Base-by-base conservation (phyloP, 2,797 vertebrate genomes). In the Myotis daubentonii region DNA sequence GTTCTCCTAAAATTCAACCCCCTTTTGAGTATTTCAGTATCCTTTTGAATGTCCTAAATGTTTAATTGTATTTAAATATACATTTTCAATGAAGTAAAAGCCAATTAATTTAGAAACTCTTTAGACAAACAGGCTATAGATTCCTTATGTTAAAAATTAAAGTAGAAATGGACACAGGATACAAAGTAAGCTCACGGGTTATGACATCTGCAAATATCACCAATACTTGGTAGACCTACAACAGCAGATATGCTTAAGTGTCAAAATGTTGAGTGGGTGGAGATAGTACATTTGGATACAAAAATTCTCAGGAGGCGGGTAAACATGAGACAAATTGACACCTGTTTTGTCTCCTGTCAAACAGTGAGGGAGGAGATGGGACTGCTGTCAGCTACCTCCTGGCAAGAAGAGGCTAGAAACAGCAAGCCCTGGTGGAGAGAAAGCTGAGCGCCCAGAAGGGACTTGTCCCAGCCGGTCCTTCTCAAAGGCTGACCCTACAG, bases 31-130 rank as follows among this genome's bases (percentile, higher is more conserved):
- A 84, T 87, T 65, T 89, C 2, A 23, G 55, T 62, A 62, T 86
- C 28, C 41, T 71, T 51, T 72, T 11, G n/a, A 93, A 38, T 62
- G 33, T 60, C 44, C 62, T 57, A 55, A 70, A 41, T 66, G 20
- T 84, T 89, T n/a, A 47, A 51, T 89, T 93, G 47, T 65, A 87
- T 41, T 90, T 47, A 89, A 80, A 68, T 81, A 62, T 75, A 87
- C n/a, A 49, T 25, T 60, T 92, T 71, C 71, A 91, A 76, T 38
- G 66, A 87, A 65, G 49, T 49, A 89, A 93, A 89, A 79, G 51
- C 51, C 78, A 91, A 15, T 75, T 75, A 30, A 68, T 75, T 75
- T 68, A 68, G 28, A 92, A 36, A 20, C 30, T 17, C n/a, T 90
- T 74, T 41, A 79, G 83, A 89, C 33, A 88, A 79, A 82, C n/a